These are phyloP conservation scores for Pristionchus exspectatus DNA, from an alignment of 2,888 invertebrate genomes.

Conservation along the genomic window DNA sequence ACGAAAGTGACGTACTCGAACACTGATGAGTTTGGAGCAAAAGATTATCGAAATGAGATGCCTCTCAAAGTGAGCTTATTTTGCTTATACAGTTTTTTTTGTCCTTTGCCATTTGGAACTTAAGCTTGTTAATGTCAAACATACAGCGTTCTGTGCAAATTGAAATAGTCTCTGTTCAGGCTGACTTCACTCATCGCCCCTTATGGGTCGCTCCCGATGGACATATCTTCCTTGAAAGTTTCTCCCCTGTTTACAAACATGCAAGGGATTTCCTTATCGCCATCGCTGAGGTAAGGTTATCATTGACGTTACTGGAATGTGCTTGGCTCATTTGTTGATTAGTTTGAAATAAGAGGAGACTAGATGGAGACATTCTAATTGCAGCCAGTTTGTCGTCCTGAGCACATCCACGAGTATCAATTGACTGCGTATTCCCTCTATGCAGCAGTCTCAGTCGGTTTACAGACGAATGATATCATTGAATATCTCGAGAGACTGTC, in stretches of 20 bases:
- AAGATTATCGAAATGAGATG: conserved; percentile 70
- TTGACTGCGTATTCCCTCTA: conserved; percentile 98
- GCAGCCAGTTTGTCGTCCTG: conserved; percentile 95
- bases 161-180: conserved; percentile 53
- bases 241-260: conserved; percentile 98
- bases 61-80: conserved; percentile 62
- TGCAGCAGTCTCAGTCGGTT: conserved; percentile 98
- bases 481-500: conserved; percentile 95
- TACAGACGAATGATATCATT: conserved; percentile 96
- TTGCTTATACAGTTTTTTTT: not conserved
- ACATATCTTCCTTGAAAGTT: conserved; percentile 97
- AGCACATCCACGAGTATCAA: conserved; percentile 92
- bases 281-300: conserved; percentile 87
- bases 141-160: not conserved
- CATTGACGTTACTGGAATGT: not conserved
- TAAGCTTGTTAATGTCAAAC: not conserved
- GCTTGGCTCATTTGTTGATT: not conserved
- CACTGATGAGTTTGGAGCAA: conserved; percentile 69
- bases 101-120: not conserved
- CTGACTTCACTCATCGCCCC: conserved; percentile 64
- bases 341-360: not conserved
- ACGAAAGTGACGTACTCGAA: conserved; percentile 11
- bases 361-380: conserved; percentile 57
- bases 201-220: conserved; percentile 95
- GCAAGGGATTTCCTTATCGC: conserved; percentile 99